Evolutionary conservation across 2,797 vertebrate genomes (phyloP).

Genomic region (Nyctibius grandis): DNA sequence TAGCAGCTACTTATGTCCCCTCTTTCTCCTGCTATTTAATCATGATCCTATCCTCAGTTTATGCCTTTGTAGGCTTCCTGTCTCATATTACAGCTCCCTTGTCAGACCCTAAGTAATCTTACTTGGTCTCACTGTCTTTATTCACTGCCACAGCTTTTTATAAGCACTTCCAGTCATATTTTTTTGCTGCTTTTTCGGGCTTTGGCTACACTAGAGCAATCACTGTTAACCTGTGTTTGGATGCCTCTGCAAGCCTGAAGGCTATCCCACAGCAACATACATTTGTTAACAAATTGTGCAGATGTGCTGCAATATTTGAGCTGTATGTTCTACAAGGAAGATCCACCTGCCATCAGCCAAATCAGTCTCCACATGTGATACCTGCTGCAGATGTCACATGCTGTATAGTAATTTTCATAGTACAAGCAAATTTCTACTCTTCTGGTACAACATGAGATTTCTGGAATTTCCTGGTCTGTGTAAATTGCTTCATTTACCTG

Average conservation of each 20-base stretch:
- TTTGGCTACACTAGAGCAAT: neutral
- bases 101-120: neutral
- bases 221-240: neutral
- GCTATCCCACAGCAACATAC: neutral
- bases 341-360: neutral
- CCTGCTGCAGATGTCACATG: neutral
- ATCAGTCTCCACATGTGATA: neutral
- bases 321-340: neutral
- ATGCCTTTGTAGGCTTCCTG: neutral
- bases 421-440: neutral
- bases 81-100: neutral
- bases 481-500: neutral
- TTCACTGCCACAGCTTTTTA: constrained; percentile 1
- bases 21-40: neutral
- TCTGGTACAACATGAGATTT: neutral
- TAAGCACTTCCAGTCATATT: neutral
- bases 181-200: neutral
- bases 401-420: neutral
- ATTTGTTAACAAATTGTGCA: neutral
- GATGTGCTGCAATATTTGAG: neutral
- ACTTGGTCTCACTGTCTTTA: neutral
- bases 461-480: neutral
- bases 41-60: neutral
- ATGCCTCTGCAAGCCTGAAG: neutral
- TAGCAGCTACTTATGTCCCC: neutral